These are phyloP conservation scores for Vanessa cardui DNA, from an alignment of 2,888 invertebrate species.

Conservation along the genomic window DNA sequence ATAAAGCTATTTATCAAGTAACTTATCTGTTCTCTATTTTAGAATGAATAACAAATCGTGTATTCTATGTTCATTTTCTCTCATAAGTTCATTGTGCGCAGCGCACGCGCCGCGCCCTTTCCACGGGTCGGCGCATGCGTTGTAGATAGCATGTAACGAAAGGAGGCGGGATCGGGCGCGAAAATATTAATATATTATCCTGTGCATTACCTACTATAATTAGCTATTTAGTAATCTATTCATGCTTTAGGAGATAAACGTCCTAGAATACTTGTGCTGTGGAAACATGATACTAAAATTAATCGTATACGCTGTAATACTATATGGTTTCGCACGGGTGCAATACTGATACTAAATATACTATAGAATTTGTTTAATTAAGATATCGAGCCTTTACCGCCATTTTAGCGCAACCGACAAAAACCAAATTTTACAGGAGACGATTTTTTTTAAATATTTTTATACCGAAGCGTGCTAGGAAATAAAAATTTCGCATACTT, in stretches of 20 bases:
- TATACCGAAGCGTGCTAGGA: no score
- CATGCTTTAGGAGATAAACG: not conserved
- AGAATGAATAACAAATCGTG: not conserved
- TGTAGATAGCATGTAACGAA: conserved; percentile 40
- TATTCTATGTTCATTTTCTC: conserved; percentile 22
- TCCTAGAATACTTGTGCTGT: not conserved
- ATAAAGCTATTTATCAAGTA: not conserved
- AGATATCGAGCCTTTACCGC: no score
- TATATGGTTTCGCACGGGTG: no score
- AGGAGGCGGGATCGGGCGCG: conserved; percentile 42
- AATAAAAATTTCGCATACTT: no score
- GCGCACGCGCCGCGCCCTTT: conserved; percentile 43
- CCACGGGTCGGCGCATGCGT: conserved; percentile 20
- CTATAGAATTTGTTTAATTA: no score
- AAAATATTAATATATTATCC: conserved; percentile 30
- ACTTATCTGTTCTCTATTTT: not conserved
- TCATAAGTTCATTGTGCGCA: conserved; percentile 46
- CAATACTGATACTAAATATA: no score
- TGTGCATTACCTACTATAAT: conserved; percentile 22
- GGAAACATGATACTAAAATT: not conserved
- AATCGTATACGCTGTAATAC: not conserved
- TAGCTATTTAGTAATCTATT: conserved; percentile 9
- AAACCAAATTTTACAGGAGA: no score
- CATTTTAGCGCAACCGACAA: no score
- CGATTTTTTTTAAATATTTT: no score